A percentile compares a stretch with the other conserved stretches of the same genome.
Evolutionary conservation across 1,140 invertebrate species (phyloP).

Genomic region (Harpegnathos saltator): DNA sequence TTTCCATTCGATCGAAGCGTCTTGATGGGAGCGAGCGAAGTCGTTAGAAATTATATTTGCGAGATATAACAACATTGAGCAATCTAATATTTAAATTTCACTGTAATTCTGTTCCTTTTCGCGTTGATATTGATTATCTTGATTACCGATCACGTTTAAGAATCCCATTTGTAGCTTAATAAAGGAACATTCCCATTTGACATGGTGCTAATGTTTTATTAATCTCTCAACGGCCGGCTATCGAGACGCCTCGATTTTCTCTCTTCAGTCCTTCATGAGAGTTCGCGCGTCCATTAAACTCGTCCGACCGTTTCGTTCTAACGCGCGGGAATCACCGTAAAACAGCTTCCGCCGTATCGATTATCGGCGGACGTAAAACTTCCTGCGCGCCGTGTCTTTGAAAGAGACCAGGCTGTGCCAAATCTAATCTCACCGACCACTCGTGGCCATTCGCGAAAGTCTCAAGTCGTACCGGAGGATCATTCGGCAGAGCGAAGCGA

Average conservation of each 20-base stretch:
- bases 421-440: constrained; percentile 41
- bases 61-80: constrained; percentile 15
- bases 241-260: background rate
- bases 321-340: constrained; percentile 31
- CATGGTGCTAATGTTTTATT: background rate
- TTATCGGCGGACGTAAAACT: constrained; percentile 25
- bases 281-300: constrained; percentile 24
- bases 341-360: constrained; percentile 55
- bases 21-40: background rate
- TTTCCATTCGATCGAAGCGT: background rate
- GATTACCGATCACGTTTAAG: background rate
- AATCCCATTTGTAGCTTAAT: background rate
- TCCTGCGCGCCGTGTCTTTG: constrained; percentile 38
- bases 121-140: background rate
- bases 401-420: constrained; percentile 12
- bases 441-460: constrained; percentile 26
- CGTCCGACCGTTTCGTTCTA: constrained; percentile 3
- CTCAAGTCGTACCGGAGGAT: constrained; percentile 11
- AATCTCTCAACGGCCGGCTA: background rate
- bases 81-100: constrained; percentile 6
- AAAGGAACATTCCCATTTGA: background rate
- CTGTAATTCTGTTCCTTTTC: constrained; percentile 1
- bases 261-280: background rate
- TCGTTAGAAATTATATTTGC: background rate
- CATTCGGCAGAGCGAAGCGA: background rate